Evolutionary conservation across 2,888 invertebrate species (phyloP).

Genomic region (Thalpophila matura): DNA sequence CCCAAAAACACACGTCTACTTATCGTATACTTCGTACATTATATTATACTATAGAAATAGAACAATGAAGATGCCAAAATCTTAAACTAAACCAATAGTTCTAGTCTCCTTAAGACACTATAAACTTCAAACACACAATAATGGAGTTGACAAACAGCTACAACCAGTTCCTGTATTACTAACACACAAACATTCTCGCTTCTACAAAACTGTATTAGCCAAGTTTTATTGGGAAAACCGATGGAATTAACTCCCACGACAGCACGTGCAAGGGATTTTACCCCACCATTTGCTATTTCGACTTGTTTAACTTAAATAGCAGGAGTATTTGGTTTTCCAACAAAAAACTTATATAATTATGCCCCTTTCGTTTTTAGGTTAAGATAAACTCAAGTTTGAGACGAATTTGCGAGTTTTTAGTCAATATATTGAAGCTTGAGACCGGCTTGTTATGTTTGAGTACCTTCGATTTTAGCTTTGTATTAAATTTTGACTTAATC

Average conservation of each 20-base stretch:
- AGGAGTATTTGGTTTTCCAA: slow-evolving; percentile 48
- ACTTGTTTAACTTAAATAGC: slow-evolving; percentile 49
- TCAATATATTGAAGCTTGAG: slow-evolving; percentile 30
- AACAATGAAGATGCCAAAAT: no score
- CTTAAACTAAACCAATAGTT: background rate
- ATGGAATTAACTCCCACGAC: slow-evolving; percentile 62
- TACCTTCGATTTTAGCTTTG: slow-evolving; percentile 13
- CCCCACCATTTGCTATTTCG: slow-evolving; percentile 57
- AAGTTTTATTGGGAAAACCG: slow-evolving; percentile 71
- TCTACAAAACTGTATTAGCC: slow-evolving; percentile 64
- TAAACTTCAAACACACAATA: slow-evolving; percentile 9
- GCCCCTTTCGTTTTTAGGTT: slow-evolving; percentile 31
- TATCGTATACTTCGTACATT: no score
- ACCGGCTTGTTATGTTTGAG: slow-evolving; percentile 23
- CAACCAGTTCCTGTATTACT: slow-evolving; percentile 15
- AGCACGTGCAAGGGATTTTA: slow-evolving; percentile 55
- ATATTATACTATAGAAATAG: no score
- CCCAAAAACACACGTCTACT: no score
- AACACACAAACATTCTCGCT: slow-evolving; percentile 12
- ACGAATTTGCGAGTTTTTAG: slow-evolving; percentile 30
- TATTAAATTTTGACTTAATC: slow-evolving; percentile 13
- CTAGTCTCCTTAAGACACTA: background rate
- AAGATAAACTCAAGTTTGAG: slow-evolving; percentile 51
- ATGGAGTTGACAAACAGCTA: slow-evolving; percentile 23
- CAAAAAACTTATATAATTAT: slow-evolving; percentile 59